Conservation (phyloP, 2,113 vertebrate species). For the Stegostoma tigrinum region DNA sequence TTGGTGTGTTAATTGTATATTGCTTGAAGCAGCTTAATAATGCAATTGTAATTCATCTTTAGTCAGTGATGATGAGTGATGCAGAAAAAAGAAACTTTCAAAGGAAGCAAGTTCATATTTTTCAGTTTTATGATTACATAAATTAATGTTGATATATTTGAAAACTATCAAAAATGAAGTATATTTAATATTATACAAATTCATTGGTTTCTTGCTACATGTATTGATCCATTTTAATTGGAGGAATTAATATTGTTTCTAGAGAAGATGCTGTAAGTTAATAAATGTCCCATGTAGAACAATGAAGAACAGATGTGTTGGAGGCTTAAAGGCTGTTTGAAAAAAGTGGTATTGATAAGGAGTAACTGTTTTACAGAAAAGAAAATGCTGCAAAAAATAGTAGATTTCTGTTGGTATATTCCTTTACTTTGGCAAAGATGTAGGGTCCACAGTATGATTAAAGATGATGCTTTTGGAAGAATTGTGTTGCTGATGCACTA, state of each 20-base stretch:
- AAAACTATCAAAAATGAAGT: background rate
- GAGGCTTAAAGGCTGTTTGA: background rate
- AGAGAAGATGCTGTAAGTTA: conserved; percentile 54
- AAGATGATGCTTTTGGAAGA: background rate
- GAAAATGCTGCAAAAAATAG: background rate
- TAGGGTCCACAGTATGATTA: background rate
- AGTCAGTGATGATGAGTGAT: background rate
- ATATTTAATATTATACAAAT: background rate
- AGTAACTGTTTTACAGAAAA: background rate
- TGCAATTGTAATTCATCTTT: conserved; percentile 4
- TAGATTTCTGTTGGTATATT: background rate
- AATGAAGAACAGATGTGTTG: conserved; percentile 50
- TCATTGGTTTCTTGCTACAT: conserved; percentile 60
- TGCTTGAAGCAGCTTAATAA: background rate
- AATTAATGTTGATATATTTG: background rate
- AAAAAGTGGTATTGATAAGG: background rate
- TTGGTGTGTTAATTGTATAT: background rate
- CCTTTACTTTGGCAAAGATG: background rate
- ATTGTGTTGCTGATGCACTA: background rate
- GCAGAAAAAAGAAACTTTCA: background rate
- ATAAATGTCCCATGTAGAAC: conserved; percentile 53
- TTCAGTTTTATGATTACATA: background rate
- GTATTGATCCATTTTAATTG: conserved; percentile 74
- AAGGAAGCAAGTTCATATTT: background rate
- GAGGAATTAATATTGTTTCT: conserved; percentile 58